phyloP scores from a whole-genome alignment of 2,797 vertebrate species.

The Remorina albescens region DNA sequence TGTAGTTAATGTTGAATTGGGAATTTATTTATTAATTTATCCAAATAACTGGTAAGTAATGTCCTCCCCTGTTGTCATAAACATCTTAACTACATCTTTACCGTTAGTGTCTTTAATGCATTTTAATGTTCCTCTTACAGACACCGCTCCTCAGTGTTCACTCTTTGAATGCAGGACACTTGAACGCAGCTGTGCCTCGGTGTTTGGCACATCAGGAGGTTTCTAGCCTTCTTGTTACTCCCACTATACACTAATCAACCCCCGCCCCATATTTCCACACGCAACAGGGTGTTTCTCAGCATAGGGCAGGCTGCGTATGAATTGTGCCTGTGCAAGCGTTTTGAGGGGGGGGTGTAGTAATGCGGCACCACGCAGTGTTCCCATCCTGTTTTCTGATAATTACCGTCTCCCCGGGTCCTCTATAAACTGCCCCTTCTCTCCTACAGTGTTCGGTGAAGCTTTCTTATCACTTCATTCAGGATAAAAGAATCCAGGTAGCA shows the following conservation, averaged over 20 bases:
- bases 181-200: slow-evolving; percentile 37
- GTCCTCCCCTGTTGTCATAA: slow-evolving; percentile 2
- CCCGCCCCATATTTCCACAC: background rate
- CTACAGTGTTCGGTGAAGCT: slow-evolving; percentile 42
- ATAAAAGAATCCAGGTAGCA: slow-evolving; percentile 53
- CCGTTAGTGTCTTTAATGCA: slow-evolving; percentile 9
- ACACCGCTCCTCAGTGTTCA: slow-evolving; percentile 17
- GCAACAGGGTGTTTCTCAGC: slow-evolving; percentile 30
- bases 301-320: slow-evolving; percentile 27
- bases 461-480: slow-evolving; percentile 38
- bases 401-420: slow-evolving; percentile 62
- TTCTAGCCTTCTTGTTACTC: slow-evolving; percentile 45
- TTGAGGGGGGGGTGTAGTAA: slow-evolving; percentile 64
- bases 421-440: slow-evolving; percentile 36
- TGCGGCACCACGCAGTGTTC: slow-evolving; percentile 47
- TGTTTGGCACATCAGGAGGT: slow-evolving; percentile 41
- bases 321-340: slow-evolving; percentile 55
- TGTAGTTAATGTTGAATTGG: background rate
- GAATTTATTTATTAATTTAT: background rate
- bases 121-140: slow-evolving; percentile 14
- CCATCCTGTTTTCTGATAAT: slow-evolving; percentile 75
- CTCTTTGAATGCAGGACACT: slow-evolving; percentile 24
- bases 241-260: slow-evolving; percentile 39
- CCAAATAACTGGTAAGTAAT: background rate
- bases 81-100: slow-evolving; percentile 7